Evolutionary conservation across 53 echinoderm and acorn worm genomes (phyloP), one percentile per base, ranked within the genome.

Genomic region (Antedon mediterranea): DNA sequence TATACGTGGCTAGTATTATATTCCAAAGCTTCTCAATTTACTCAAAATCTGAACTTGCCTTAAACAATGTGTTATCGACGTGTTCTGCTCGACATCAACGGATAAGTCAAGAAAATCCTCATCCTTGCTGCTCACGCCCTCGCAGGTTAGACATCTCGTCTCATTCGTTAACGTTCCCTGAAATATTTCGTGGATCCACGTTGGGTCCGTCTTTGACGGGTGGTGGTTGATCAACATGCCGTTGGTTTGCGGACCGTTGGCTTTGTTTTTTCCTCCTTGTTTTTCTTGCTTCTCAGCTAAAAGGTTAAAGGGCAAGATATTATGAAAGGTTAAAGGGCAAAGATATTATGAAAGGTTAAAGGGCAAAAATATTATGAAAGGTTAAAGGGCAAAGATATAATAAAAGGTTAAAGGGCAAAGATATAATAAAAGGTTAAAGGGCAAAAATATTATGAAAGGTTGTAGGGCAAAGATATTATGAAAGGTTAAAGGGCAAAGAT

Each of bases 181-280:
- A 86, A 97, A 97, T 77, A 97, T 97, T 43, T 97, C 97, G 75
- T 97, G 97, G 73, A 97, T 87, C 97, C 97, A 97, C 14, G 97
- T 97, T 0, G 97, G 92, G 34, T 97, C 97, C 28, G 84, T 76
- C 85, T 97, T 97, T 8, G 71, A 77, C 80, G 90, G 88, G 34
- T 97, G 92, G 71, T 97, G 89, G 88, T 97, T 97, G 30, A 84
- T 90, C 26, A 86, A 43, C 20, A 82, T 78, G 31, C 94, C 90
- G 42, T 93, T 93, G 11, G 57, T 57, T 18, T 57, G 57, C 32
- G 94, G 94, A 28, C 87, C 87, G 14, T 89, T 87, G 37, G 84
- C 90, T 77, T 92, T 97, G 72, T 84, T 88, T 75, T 97, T 97
- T 34, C 83, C 79, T 28, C 78, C 87, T 75, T 90, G 77, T 85